Conservation (phyloP, 2,113 vertebrate species). For the Campylorhamphus procurvoides region DNA sequence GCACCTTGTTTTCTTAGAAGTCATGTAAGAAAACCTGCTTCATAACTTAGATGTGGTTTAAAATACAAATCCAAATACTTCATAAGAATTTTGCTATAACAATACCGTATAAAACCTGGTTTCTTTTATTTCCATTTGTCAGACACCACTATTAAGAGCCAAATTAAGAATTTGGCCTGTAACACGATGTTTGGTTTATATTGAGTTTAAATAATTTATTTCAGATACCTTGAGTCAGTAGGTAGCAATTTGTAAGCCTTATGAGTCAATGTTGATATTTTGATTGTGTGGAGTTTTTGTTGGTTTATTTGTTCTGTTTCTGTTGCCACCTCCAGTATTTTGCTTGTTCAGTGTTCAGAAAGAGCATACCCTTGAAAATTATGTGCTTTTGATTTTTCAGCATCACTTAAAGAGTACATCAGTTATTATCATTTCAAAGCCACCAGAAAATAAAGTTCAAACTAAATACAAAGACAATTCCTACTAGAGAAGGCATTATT, state of each 20-base stretch:
- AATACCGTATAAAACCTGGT: background rate
- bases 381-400: background rate
- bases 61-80: background rate
- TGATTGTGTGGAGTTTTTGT: background rate
- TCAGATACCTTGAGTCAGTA: background rate
- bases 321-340: background rate
- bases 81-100: background rate
- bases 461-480: background rate
- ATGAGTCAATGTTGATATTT: constrained; percentile 33
- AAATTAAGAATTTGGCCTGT: background rate
- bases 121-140: background rate
- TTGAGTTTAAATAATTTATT: background rate
- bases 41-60: background rate
- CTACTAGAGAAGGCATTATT: background rate
- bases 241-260: background rate
- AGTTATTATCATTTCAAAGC: background rate
- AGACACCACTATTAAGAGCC: background rate
- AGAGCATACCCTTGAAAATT: background rate
- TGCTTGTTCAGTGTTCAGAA: background rate
- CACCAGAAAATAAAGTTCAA: background rate
- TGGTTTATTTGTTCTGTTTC: background rate
- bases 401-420: background rate
- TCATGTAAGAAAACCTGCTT: background rate
- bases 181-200: background rate
- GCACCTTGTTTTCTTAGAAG: background rate